Evolutionary conservation across 2,888 invertebrate genomes (phyloP).

Genomic region (Venusia cambrica): DNA sequence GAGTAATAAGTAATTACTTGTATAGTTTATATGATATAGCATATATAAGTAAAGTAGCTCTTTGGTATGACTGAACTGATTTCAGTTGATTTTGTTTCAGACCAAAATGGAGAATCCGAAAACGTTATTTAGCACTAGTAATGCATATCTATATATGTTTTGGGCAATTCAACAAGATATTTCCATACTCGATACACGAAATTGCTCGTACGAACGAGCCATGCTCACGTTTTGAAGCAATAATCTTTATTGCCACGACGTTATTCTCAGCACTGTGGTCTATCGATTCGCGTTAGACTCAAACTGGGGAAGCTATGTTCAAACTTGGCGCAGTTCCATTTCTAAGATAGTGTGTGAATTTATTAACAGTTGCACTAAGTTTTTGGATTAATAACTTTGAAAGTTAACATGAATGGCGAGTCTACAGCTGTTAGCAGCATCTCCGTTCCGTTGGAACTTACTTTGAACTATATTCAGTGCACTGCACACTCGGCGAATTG

Average conservation of each 20-base stretch:
- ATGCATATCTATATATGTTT: too few relatives aligned
- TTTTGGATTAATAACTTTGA: constrained; percentile 35
- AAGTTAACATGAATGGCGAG: constrained; percentile 39
- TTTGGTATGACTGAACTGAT: too few relatives aligned
- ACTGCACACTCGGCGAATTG: constrained; percentile 52
- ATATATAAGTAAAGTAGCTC: too few relatives aligned
- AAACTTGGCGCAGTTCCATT: constrained; percentile 26
- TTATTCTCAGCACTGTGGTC: constrained; percentile 7
- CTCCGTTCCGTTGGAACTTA: constrained; percentile 45
- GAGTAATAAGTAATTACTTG: constrained; percentile 5
- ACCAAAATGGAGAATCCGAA: too few relatives aligned
- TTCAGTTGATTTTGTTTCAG: too few relatives aligned
- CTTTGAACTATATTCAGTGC: constrained; percentile 69
- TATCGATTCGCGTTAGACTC: constrained; percentile 27
- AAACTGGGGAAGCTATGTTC: constrained; percentile 19
- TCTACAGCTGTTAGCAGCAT: constrained; percentile 41
- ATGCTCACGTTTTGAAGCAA: too few relatives aligned
- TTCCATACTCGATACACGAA: too few relatives aligned
- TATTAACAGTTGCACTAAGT: constrained; percentile 31
- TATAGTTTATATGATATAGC: constrained; percentile 3
- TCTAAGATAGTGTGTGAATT: constrained; percentile 28
- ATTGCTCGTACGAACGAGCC: too few relatives aligned
- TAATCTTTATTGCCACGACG: background rate
- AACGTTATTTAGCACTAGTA: too few relatives aligned
- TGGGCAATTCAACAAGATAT: too few relatives aligned